Conservation (phyloP, 1,140 invertebrate genomes). For the Penaeus chinensis region DNA sequence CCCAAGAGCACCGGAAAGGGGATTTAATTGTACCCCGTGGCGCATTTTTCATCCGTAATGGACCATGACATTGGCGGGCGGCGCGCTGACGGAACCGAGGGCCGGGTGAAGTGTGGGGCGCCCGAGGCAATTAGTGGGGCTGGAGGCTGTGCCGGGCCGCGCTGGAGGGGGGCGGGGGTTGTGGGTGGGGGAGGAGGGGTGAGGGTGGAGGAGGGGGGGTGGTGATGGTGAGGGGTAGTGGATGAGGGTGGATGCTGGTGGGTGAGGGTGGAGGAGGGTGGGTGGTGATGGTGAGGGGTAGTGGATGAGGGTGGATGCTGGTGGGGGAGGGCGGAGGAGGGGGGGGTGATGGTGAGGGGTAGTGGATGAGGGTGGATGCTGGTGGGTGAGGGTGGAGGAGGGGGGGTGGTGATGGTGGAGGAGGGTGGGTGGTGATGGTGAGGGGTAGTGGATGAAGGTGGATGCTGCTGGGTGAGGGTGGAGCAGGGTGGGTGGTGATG, state of each 20-base stretch:
- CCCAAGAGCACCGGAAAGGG: conserved; percentile 37
- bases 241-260: background rate
- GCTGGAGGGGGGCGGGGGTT: background rate
- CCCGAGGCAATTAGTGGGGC: conserved; percentile 17
- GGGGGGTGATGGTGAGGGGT: no score
- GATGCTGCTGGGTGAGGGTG: background rate
- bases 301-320: no score
- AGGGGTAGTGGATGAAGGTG: background rate
- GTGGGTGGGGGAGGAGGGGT: background rate
- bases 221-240: background rate
- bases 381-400: background rate
- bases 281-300: background rate
- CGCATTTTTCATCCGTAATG: conserved; percentile 41
- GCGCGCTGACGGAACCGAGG: conserved; percentile 27
- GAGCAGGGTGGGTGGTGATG: background rate
- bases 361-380: no score
- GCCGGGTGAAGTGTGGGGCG: conserved; percentile 15
- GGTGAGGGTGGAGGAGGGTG: background rate
- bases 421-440: background rate
- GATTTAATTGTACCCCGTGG: conserved; percentile 51
- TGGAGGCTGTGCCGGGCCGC: background rate
- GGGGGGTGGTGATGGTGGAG: background rate
- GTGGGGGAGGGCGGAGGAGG: no score
- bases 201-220: background rate
- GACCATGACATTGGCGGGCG: conserved; percentile 29